Percentiles rank a stretch among this genome's conserved stretches.
These are phyloP conservation scores for Nysson spinosus DNA, from an alignment of 2,888 invertebrate species.

Conservation along the genomic window DNA sequence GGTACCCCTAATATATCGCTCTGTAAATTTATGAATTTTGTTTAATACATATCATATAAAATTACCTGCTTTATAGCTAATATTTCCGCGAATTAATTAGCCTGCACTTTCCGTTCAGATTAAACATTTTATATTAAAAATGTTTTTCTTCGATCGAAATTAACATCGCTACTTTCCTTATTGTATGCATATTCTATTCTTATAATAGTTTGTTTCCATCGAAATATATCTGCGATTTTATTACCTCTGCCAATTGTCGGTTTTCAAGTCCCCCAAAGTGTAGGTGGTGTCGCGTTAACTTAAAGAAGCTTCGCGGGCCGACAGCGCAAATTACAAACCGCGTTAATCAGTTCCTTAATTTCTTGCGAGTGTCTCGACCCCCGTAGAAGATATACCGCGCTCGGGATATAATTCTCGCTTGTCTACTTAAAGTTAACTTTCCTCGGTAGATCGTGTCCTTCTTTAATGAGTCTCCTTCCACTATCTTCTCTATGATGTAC, in stretches of 20 bases:
- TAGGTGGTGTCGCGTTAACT: slow-evolving; percentile 39
- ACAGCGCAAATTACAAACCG: slow-evolving; percentile 43
- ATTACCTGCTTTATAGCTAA: no score
- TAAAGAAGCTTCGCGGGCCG: slow-evolving; percentile 24
- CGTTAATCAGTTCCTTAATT: slow-evolving; percentile 51
- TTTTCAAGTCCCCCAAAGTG: slow-evolving; percentile 15
- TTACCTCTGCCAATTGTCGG: slow-evolving; percentile 56
- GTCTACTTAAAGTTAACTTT: no score
- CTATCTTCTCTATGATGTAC: no score
- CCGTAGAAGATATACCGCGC: neutral
- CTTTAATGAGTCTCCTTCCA: no score
- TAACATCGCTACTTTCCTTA: slow-evolving; percentile 20
- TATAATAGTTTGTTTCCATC: slow-evolving; percentile 53
- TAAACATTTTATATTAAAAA: no score
- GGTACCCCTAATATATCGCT: no score
- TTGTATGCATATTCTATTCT: slow-evolving; percentile 38
- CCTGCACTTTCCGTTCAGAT: no score
- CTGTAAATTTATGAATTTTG: no score
- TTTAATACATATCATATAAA: no score
- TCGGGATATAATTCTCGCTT: neutral
- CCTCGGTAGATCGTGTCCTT: no score
- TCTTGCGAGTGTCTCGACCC: neutral
- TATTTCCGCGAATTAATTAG: no score
- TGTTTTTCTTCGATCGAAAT: no score
- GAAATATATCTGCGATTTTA: slow-evolving; percentile 50